A percentile compares a stretch with the other conserved stretches of the same genome.
phyloP scores from a whole-genome alignment of 1,140 invertebrate genomes.

The Drosophila sucinea region DNA sequence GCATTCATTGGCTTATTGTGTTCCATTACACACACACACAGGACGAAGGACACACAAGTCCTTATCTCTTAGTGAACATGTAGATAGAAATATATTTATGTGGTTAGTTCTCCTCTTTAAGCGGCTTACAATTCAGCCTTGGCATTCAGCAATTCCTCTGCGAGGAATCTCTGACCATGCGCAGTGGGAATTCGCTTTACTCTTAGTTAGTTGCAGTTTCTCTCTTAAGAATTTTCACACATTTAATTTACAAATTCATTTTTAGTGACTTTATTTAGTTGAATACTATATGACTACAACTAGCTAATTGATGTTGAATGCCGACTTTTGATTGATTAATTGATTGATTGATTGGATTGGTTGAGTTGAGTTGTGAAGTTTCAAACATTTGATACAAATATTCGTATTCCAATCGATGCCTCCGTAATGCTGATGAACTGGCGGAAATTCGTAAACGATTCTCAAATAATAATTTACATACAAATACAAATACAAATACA shows the following conservation, averaged over 20 bases:
- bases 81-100: neutral
- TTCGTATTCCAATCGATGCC: conserved; percentile 48
- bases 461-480: conserved; percentile 66
- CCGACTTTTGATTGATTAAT: conserved; percentile 25
- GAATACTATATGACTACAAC: conserved; percentile 65
- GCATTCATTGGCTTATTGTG: conserved; percentile 45
- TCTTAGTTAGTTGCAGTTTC: neutral
- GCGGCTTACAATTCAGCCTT: conserved; percentile 27
- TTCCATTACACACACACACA: conserved; percentile 18
- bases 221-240: conserved; percentile 7
- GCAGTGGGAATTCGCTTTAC: neutral
- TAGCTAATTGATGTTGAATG: conserved; percentile 64
- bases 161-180: neutral
- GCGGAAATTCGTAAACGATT: conserved; percentile 24
- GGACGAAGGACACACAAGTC: conserved; percentile 13
- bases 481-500: conserved; percentile 32
- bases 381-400: conserved; percentile 81
- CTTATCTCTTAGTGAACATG: neutral
- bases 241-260: conserved; percentile 56
- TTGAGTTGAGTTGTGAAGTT: conserved; percentile 2
- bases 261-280: conserved; percentile 65
- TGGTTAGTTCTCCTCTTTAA: neutral
- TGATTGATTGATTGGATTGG: conserved; percentile 24
- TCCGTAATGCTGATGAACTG: conserved; percentile 18
- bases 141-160: neutral